Conservation (phyloP, 2,888 invertebrate genomes). For the Pristionchus fissidentatus region DNA sequence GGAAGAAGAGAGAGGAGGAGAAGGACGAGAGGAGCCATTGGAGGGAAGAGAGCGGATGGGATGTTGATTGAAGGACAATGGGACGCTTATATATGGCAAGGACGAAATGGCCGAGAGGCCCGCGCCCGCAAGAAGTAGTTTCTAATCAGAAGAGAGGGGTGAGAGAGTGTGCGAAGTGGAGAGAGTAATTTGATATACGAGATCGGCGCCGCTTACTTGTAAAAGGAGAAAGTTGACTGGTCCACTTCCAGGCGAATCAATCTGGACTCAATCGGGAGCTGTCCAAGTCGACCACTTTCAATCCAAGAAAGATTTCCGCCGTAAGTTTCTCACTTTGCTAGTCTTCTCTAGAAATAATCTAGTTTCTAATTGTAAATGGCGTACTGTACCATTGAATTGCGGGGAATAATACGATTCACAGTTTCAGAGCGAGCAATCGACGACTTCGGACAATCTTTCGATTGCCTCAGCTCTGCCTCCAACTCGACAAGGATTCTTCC, state of each 20-base stretch:
- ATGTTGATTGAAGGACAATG: background rate
- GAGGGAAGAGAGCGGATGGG: slow-evolving; percentile 16
- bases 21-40: slow-evolving; percentile 38
- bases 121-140: slow-evolving; percentile 34
- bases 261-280: slow-evolving; percentile 44
- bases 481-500: slow-evolving; percentile 42
- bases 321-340: background rate
- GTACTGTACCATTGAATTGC: no score
- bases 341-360: no score
- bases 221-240: slow-evolving; percentile 30
- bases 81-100: slow-evolving; percentile 14
- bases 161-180: slow-evolving; percentile 8
- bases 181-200: background rate
- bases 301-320: slow-evolving; percentile 44
- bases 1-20: slow-evolving; percentile 31
- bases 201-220: slow-evolving; percentile 38
- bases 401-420: background rate
- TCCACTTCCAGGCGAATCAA: slow-evolving; percentile 41
- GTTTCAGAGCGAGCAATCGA: slow-evolving; percentile 41
- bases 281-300: slow-evolving; percentile 31
- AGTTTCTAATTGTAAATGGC: no score
- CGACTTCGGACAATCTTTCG: slow-evolving; percentile 35
- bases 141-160: background rate
- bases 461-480: slow-evolving; percentile 1
- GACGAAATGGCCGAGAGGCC: background rate